A percentile compares a stretch with the other conserved stretches of the same genome.
Evolutionary conservation across 2,113 vertebrate species (phyloP).

Genomic region (Pygoscelis antarcticus): DNA sequence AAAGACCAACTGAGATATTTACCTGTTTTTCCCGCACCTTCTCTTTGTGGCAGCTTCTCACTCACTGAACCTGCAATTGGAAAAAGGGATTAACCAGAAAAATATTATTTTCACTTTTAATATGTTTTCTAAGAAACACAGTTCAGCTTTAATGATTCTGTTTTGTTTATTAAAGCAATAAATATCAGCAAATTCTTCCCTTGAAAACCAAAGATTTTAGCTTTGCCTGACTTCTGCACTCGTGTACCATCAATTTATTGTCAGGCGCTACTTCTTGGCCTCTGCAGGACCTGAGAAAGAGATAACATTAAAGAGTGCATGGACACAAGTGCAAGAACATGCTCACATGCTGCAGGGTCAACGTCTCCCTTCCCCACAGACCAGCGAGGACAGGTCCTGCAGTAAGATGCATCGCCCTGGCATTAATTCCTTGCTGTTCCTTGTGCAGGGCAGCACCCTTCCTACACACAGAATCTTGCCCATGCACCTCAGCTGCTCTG

Average conservation of each 20-base stretch:
- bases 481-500: not conserved
- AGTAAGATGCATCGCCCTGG: accelerated
- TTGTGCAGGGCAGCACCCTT: not conserved
- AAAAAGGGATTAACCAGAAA: not conserved
- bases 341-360: not conserved
- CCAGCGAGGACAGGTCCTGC: not conserved
- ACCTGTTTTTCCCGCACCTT: slow-evolving; percentile 92
- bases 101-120: not conserved
- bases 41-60: slow-evolving; percentile 84
- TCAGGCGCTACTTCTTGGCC: not conserved
- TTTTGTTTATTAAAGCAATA: not conserved
- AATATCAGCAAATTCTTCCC: not conserved
- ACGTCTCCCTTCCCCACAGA: not conserved
- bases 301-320: not conserved
- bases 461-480: not conserved
- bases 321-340: not conserved
- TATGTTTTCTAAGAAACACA: not conserved
- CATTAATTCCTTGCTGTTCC: accelerated
- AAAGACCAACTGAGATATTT: slow-evolving; percentile 69
- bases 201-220: not conserved
- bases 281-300: not conserved
- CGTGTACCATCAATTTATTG: not conserved
- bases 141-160: not conserved
- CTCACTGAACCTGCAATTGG: slow-evolving; percentile 81
- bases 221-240: not conserved